phyloP scores from a whole-genome alignment of 2,888 invertebrate species.

The Patella pellucida region DNA sequence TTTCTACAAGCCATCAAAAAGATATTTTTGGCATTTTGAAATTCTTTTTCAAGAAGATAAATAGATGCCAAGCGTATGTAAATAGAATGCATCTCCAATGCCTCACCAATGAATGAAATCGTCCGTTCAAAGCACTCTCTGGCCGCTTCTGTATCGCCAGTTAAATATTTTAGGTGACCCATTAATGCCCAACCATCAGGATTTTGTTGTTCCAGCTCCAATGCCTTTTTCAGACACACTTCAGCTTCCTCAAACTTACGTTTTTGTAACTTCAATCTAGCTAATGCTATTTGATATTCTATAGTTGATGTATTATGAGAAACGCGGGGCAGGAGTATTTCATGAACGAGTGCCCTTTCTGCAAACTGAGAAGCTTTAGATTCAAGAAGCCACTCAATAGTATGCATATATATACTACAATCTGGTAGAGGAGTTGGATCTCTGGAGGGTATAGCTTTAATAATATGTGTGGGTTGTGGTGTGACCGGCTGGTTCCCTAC shows the following conservation, averaged over 20 bases:
- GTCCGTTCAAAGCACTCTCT: conserved; percentile 70
- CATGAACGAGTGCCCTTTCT: conserved; percentile 68
- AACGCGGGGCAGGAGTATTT: conserved; percentile 55
- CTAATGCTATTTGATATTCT: conserved; percentile 64
- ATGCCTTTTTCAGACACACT: conserved; percentile 61
- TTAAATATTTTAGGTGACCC: conserved; percentile 70
- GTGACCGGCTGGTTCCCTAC: conserved; percentile 42
- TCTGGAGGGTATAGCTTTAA: conserved; percentile 49
- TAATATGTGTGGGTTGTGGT: conserved; percentile 40
- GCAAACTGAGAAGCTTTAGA: conserved; percentile 68
- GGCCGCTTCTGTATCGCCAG: conserved; percentile 62
- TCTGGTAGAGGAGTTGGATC: conserved; percentile 63
- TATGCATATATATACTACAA: conserved; percentile 66
- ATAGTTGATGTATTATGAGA: conserved; percentile 60
- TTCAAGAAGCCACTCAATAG: conserved; percentile 67
- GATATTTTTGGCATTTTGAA: conserved; percentile 66
- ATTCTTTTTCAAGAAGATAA: conserved; percentile 53
- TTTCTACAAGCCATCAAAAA: conserved; percentile 70
- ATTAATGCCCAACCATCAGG: conserved; percentile 71
- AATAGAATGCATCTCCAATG: conserved; percentile 70
- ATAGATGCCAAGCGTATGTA: conserved; percentile 71
- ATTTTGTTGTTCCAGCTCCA: conserved; percentile 69
- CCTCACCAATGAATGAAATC: conserved; percentile 66
- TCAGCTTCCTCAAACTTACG: conserved; percentile 65
- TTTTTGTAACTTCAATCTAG: conserved; percentile 67